phyloP scores from a whole-genome alignment of 2,888 invertebrate genomes.

The Drosophila cyrtoloma region DNA sequence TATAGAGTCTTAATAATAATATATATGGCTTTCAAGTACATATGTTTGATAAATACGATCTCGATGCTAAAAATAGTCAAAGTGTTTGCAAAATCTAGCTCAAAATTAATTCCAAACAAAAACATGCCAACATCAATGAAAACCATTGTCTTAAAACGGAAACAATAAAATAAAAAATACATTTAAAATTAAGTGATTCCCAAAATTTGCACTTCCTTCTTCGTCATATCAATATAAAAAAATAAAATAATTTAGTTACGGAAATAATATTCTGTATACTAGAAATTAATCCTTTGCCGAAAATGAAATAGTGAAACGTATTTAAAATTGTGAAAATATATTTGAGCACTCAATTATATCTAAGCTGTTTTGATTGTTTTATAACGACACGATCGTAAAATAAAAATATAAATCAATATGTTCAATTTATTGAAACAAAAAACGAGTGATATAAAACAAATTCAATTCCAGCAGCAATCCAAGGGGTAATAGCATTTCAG shows the following conservation, averaged over 20 bases:
- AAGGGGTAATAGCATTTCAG: constrained; percentile 2
- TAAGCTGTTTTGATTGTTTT: background rate
- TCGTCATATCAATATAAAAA: background rate
- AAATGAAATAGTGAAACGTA: background rate
- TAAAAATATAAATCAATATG: background rate
- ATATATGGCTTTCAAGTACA: background rate
- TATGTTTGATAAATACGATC: constrained; percentile 3
- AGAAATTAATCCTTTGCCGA: background rate
- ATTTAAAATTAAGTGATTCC: background rate
- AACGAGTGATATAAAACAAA: background rate
- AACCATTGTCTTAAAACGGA: background rate
- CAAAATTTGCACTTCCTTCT: background rate
- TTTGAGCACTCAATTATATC: background rate
- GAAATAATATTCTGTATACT: background rate
- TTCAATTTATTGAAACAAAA: background rate
- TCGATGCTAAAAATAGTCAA: background rate
- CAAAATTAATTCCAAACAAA: background rate
- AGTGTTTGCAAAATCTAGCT: background rate
- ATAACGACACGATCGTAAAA: background rate
- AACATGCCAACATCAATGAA: background rate
- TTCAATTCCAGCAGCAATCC: background rate
- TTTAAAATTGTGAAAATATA: background rate
- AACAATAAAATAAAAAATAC: background rate
- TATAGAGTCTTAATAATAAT: constrained; percentile 5
- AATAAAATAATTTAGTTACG: background rate